Evolutionary conservation across 2,888 invertebrate species (phyloP), one percentile per base, ranked within the genome.

Genomic region (Allolobophora icterica): DNA sequence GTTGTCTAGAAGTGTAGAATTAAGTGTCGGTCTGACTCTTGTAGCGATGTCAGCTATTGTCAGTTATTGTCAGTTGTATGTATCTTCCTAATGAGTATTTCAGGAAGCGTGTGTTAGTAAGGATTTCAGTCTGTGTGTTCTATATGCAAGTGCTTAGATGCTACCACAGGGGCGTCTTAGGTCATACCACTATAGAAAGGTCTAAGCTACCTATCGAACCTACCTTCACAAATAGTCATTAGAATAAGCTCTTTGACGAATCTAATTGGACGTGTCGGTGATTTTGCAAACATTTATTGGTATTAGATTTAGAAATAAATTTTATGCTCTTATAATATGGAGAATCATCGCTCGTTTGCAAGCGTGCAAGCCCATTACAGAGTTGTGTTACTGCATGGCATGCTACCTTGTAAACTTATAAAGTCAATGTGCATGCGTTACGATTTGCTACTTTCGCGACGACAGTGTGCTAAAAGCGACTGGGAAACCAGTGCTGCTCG

Each of bases 71-170:
- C 71, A 71, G 71, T 71, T 71, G 8, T 52, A 1, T 71, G 71
- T 71, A 71, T 71, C n/a, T 71, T 71, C 11, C n/a, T 71, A 71
- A n/a, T 13, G 71, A 30, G 58, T 30, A 58, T 30, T 58, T 58
- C 58, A 30, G 24, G 71, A 71, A 71, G n/a, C 4, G 17, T 71
- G 71, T 71, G 30, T 71, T n/a, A 71, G 71, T n/a, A 13, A 71
- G 71, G 71, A 30, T 71, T n/a, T 71, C 71, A 71, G 71, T 17
- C 71, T n/a, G n/a, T 71, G 11, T n/a, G n/a, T 71, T 71, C 71
- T 71, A 71, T 71, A 71, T n/a, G 71, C 71, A 71, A 71, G 71
- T 71, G n/a, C 71, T 71, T 71, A 71, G 52, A 71, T 71, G 71
- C 71, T 11, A n/a, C 13, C 71, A 71, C 71, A n/a, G 71, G 71